Conservation (phyloP, 2,888 invertebrate genomes). For the Monochamus alternatus region DNA sequence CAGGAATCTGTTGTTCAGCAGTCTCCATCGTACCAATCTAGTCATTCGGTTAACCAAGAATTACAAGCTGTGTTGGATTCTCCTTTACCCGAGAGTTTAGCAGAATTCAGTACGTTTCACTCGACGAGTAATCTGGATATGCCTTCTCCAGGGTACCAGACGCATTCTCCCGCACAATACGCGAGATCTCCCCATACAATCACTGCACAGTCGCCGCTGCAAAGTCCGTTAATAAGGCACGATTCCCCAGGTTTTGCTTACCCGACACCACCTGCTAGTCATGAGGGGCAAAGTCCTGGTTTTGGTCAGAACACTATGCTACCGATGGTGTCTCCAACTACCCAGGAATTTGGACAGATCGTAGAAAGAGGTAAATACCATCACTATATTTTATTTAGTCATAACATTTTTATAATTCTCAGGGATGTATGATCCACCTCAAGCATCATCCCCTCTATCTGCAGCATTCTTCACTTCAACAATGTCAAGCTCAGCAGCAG, state of each 20-base stretch:
- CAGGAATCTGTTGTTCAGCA: constrained; percentile 72
- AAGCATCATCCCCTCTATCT: constrained; percentile 86
- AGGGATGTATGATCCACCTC: constrained; percentile 77
- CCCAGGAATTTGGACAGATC: constrained; percentile 67
- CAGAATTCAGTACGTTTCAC: constrained; percentile 88
- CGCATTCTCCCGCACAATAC: constrained; percentile 69
- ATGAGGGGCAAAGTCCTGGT: constrained; percentile 83
- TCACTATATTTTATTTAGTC: neutral
- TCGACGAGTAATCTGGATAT: constrained; percentile 69
- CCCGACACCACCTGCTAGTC: constrained; percentile 91
- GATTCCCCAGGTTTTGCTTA: constrained; percentile 86
- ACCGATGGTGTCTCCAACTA: constrained; percentile 70
- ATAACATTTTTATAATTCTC: constrained; percentile 1
- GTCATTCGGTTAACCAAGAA: constrained; percentile 79
- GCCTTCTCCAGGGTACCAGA: constrained; percentile 70
- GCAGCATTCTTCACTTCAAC: constrained; percentile 89
- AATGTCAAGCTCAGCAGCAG: constrained; percentile 90
- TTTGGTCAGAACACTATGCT: constrained; percentile 68
- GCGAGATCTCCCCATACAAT: constrained; percentile 68
- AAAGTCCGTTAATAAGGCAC: constrained; percentile 77
- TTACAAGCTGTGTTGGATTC: constrained; percentile 85
- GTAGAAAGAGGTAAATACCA: constrained; percentile 63
- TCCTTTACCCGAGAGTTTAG: constrained; percentile 84
- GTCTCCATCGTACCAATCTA: constrained; percentile 71
- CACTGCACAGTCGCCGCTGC: constrained; percentile 76